Conservation (phyloP, 2,888 invertebrate species). For the Polymixis flavicincta region DNA sequence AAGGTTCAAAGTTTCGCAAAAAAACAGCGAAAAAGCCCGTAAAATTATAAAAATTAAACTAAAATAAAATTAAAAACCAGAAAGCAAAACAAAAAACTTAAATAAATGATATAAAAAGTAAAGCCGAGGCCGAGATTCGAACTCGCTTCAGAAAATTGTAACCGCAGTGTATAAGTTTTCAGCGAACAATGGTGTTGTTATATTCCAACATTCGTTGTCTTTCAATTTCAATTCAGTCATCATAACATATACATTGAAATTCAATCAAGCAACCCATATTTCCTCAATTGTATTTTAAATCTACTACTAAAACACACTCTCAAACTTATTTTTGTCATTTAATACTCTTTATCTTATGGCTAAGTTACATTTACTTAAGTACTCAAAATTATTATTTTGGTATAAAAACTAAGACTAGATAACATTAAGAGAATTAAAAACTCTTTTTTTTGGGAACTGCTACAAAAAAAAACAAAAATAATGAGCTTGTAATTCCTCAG, state of each 20-base stretch:
- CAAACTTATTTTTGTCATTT: neutral
- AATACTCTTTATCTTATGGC: neutral
- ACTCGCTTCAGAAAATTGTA: too few relatives aligned
- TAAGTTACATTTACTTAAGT: slow-evolving; percentile 34
- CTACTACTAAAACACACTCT: slow-evolving; percentile 50
- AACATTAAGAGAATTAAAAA: neutral
- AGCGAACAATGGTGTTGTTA: neutral
- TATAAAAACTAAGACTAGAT: slow-evolving; percentile 4
- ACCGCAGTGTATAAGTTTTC: too few relatives aligned
- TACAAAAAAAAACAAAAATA: too few relatives aligned
- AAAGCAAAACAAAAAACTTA: too few relatives aligned
- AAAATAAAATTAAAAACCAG: too few relatives aligned
- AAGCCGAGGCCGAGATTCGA: neutral
- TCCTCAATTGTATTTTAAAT: slow-evolving; percentile 18
- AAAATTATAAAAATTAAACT: too few relatives aligned
- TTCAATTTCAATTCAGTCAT: neutral
- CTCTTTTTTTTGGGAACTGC: too few relatives aligned
- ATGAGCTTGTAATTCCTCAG: neutral
- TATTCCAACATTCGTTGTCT: neutral
- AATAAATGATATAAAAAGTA: neutral
- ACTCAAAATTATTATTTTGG: neutral
- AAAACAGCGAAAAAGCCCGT: too few relatives aligned
- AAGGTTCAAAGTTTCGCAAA: too few relatives aligned
- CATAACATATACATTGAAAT: neutral
- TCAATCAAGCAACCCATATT: slow-evolving; percentile 24